Evolutionary conservation across 2,888 invertebrate genomes (phyloP), one percentile per base, ranked within the genome.

Genomic region (Spisula solida): DNA sequence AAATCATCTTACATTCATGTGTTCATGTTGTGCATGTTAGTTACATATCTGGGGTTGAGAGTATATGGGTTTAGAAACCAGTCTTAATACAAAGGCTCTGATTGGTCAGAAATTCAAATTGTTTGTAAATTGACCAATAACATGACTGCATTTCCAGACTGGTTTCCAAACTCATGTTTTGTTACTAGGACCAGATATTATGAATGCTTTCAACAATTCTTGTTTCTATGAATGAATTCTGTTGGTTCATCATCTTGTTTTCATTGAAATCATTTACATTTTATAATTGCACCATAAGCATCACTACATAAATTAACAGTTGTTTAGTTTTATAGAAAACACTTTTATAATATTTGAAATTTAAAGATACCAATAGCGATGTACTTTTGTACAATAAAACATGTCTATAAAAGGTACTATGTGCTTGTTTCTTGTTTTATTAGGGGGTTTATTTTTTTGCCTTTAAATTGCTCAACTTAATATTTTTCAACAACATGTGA

Each of bases 371-470:
- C 31, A 18, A 81, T 34, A 80, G 20, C 14, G 20, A 81, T 55
- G 56, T 60, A 81, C 60, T 81, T 81, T 81, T 81, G 56, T 81
- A 81, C 81, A 81, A 81, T 55, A 29, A 81, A 81, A 81, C 41
- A 60, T 60, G 60, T 60, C 60, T 60, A 12, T 60, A 60, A 60
- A 41, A 18, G 20, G 25, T 8, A 60, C 20, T 0, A n/a, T 6
- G 8, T 60, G 60, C 25, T 60, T 60, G 20, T 60, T 60, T 6
- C 25, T 41, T 41, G 41, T 5, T 41, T 41, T 41, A 41, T n/a
- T n/a, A n/a, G n/a, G n/a, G n/a, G n/a, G n/a, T n/a, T n/a, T n/a
- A n/a, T n/a, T n/a, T n/a, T n/a, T n/a, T n/a, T n/a, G n/a, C n/a
- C n/a, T n/a, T n/a, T 41, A 41, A 41, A 41, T 41, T 41, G 2